These are phyloP conservation scores for Tanypteryx hageni DNA, from an alignment of 2,888 invertebrate species.

Conservation along the genomic window DNA sequence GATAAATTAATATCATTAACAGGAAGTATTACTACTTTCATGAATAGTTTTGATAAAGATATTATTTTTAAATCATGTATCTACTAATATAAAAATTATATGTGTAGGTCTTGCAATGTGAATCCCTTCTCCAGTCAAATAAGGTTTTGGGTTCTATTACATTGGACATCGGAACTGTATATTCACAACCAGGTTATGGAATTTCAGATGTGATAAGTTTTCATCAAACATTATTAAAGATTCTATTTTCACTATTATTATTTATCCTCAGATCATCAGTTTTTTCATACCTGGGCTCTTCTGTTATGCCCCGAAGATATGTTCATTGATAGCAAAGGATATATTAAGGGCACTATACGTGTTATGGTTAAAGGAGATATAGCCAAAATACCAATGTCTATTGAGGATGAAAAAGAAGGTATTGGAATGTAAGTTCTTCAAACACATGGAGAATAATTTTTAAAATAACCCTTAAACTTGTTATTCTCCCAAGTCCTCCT, in stretches of 20 bases:
- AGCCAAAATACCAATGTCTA: conserved; percentile 77
- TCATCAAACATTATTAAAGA: background rate
- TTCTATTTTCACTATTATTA: background rate
- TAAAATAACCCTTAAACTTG: no score
- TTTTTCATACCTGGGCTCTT: conserved; percentile 92
- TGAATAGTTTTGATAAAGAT: background rate
- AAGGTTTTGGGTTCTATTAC: conserved; percentile 74
- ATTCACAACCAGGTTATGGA: conserved; percentile 15
- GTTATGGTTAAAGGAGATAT: conserved; percentile 84
- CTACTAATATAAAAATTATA: background rate
- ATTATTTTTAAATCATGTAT: background rate
- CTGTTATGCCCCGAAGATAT: conserved; percentile 82
- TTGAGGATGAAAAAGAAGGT: conserved; percentile 81
- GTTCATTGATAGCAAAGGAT: conserved; percentile 81
- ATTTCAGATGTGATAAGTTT: background rate
- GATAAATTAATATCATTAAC: conserved; percentile 80
- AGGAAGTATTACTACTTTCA: conserved; percentile 69
- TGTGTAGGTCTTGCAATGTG: conserved; percentile 73
- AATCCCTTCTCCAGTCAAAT: conserved; percentile 73
- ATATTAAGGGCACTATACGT: conserved; percentile 88
- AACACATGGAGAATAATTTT: no score
- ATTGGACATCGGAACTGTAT: conserved; percentile 69
- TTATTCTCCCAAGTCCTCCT: no score
- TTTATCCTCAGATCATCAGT: conserved; percentile 82
- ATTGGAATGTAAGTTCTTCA: conserved; percentile 81